These are phyloP conservation scores for Norana najaformis DNA, from an alignment of 2,888 invertebrate genomes.

Conservation along the genomic window DNA sequence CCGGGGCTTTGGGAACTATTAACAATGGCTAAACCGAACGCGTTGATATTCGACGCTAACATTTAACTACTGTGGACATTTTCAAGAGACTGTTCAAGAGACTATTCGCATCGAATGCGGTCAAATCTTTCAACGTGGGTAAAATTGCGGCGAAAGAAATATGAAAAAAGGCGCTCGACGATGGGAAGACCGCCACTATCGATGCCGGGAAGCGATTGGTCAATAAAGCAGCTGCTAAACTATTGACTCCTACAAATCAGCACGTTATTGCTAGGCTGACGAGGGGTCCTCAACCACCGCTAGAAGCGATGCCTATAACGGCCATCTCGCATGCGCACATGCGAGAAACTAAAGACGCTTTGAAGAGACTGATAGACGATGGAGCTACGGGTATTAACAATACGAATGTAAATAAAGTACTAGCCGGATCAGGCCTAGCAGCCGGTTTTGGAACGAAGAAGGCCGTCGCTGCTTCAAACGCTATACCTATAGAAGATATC, in stretches of 20 bases:
- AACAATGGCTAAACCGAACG: background rate
- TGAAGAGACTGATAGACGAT: background rate
- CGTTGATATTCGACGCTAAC: background rate
- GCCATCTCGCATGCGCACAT: no score
- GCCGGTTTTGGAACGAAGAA: background rate
- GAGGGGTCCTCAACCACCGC: background rate
- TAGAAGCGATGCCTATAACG: no score
- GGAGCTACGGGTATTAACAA: background rate
- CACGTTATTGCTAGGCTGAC: background rate
- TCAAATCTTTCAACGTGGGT: background rate
- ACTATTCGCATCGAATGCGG: background rate
- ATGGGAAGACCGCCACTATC: background rate
- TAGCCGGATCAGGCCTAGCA: background rate
- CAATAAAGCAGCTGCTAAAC: background rate
- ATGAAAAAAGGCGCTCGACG: background rate
- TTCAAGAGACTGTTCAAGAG: background rate
- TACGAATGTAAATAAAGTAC: no score
- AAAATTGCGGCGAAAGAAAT: background rate
- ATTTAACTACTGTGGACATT: background rate
- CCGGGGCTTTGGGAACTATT: conserved; percentile 8
- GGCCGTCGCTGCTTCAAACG: background rate
- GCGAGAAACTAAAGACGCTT: no score
- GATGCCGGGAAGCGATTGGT: background rate
- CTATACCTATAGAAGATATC: background rate
- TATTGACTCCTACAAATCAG: background rate